A percentile compares a stretch with the other conserved stretches of the same genome.
phyloP scores from a whole-genome alignment of 2,797 vertebrate genomes.

The Anolis apletophallus region DNA sequence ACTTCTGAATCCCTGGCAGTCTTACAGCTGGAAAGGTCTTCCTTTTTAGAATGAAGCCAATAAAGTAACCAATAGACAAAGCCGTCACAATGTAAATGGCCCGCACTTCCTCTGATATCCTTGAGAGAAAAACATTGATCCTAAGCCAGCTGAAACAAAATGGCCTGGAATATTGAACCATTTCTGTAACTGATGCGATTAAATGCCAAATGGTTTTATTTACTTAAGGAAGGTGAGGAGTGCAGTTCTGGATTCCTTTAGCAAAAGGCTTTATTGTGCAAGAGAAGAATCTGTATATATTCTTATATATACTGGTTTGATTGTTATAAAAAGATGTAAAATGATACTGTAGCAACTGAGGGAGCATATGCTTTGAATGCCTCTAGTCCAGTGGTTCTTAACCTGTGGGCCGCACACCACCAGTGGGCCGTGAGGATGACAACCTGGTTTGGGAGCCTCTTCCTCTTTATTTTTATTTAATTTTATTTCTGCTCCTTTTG shows the following conservation, averaged over 20 bases:
- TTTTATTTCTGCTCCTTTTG: no score
- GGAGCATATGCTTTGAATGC: no score
- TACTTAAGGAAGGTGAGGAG: slow-evolving; percentile 16
- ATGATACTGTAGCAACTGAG: no score
- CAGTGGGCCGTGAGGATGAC: no score
- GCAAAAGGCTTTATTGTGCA: neutral
- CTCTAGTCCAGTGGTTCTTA: no score
- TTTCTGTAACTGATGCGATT: slow-evolving; percentile 23
- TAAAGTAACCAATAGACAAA: slow-evolving; percentile 50
- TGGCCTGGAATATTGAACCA: slow-evolving; percentile 3
- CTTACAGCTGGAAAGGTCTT: slow-evolving; percentile 55
- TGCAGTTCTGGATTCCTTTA: slow-evolving; percentile 25
- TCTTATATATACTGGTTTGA: neutral
- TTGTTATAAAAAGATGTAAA: no score
- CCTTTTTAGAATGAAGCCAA: slow-evolving; percentile 31
- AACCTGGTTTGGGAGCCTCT: no score
- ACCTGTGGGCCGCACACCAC: no score
- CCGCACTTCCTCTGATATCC: slow-evolving; percentile 37
- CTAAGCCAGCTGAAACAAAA: slow-evolving; percentile 13
- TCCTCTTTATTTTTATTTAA: no score
- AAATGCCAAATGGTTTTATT: slow-evolving; percentile 29
- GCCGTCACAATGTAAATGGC: slow-evolving; percentile 50
- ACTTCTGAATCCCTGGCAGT: slow-evolving; percentile 46
- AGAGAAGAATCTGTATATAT: slow-evolving; percentile 3
- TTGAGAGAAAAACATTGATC: slow-evolving; percentile 51